Conservation (phyloP, 2,113 vertebrate genomes). For the Mirza zaza region DNA sequence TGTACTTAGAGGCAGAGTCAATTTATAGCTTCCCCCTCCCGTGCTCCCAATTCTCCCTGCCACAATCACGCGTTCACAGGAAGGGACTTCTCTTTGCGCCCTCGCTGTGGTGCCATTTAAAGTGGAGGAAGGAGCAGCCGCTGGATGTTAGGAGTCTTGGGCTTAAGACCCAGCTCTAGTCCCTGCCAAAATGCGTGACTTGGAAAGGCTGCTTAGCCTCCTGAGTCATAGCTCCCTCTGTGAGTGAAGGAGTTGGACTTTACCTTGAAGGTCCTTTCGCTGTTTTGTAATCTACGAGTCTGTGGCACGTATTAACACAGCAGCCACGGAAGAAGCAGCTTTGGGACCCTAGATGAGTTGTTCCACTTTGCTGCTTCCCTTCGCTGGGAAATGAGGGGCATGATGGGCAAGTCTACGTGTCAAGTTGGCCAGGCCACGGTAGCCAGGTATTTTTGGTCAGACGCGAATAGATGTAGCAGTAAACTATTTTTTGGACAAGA, state of each 20-base stretch:
- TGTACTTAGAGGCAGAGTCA: background rate
- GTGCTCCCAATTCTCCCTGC: background rate
- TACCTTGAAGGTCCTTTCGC: background rate
- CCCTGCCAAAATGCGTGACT: background rate
- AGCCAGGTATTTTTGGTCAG: background rate
- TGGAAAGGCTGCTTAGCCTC: background rate
- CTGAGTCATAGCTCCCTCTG: background rate
- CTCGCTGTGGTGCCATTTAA: background rate
- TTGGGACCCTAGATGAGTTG: background rate
- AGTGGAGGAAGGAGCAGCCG: background rate
- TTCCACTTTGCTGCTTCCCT: background rate
- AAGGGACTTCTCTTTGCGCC: background rate
- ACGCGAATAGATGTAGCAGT: background rate
- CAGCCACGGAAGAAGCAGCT: background rate
- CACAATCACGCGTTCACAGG: background rate
- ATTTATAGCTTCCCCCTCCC: background rate
- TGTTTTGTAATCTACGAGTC: background rate
- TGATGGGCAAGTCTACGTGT: background rate
- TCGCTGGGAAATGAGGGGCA: background rate
- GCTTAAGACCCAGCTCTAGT: background rate
- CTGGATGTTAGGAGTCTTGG: background rate
- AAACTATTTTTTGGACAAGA: background rate
- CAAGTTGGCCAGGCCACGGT: background rate
- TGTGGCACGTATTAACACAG: background rate
- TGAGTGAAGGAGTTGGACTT: background rate